Conservation (phyloP, 2,113 vertebrate species). For the Phaethon lepturus region DNA sequence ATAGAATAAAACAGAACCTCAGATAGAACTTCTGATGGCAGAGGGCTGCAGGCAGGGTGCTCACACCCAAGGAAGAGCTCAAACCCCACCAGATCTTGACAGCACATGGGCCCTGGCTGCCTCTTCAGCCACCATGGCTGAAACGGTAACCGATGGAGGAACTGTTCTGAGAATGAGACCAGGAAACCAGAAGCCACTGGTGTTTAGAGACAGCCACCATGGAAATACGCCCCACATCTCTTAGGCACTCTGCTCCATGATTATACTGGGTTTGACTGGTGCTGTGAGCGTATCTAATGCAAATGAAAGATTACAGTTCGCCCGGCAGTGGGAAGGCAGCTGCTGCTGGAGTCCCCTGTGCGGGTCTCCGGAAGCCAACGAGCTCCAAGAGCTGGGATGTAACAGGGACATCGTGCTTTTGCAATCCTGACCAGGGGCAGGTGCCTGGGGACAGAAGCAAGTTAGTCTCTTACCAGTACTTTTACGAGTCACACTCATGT, state of each 20-base stretch:
- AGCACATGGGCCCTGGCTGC: neutral
- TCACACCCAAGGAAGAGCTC: neutral
- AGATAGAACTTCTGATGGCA: neutral
- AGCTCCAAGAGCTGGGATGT: neutral
- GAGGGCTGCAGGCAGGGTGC: neutral
- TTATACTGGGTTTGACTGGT: neutral
- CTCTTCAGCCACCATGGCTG: neutral
- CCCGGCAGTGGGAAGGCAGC: neutral
- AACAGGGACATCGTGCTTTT: neutral
- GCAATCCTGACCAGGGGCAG: neutral
- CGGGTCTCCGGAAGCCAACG: rapidly evolving
- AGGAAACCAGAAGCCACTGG: neutral
- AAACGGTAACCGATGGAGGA: rapidly evolving
- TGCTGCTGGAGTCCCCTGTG: neutral
- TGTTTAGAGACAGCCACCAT: neutral
- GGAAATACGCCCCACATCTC: rapidly evolving
- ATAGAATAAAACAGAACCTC: neutral
- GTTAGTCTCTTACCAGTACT: neutral
- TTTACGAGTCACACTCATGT: neutral
- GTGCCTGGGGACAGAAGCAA: neutral
- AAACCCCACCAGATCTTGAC: rapidly evolving
- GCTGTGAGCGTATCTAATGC: rapidly evolving
- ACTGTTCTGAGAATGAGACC: rapidly evolving
- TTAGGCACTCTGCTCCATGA: neutral
- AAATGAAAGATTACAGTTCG: neutral